Evolutionary conservation across 2,797 vertebrate species (phyloP), one percentile per base, ranked within the genome.

Genomic region (Danio kyathit): DNA sequence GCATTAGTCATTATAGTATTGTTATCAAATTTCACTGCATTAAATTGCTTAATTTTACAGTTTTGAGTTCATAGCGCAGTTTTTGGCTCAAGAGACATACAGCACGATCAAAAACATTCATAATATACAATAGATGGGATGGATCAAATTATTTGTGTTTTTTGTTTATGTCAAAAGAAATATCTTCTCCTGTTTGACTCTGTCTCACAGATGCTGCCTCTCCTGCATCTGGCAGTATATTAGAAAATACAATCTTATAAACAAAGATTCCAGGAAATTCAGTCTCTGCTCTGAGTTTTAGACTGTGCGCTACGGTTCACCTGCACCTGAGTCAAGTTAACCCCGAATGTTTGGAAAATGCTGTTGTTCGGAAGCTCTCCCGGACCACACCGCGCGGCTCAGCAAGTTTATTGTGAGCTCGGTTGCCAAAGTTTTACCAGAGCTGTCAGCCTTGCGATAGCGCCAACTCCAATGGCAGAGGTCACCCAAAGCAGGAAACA

Each of bases 401-500:
- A 84, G 63, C 48, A 78, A 65, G 16, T 51, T 75, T 29, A 76
- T 85, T 71, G 85, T 85, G 84, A 52, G 48, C 69, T 46, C 8
- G 3, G 46, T 71, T 72, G 75, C 44, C 56, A 56, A 40, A 40
- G 74, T 60, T 77, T 64, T 76, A 79, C 74, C 84, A 82, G 44
- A 72, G 69, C 85, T 87, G 87, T 86, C 86, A 90, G 87, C 82
- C 86, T 19, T 88, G 63, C 83, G 82, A 86, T 73, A 77, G 59
- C 54, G 70, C 63, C 90, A 89, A 89, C 88, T 88, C 82, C 82
- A 73, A 63, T 16, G 82, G 56, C 80, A 83, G 86, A 92, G 91
- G 90, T 93, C 90, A 90, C 71, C 74, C 54, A 79, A 81, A 87
- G 83, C 82, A 71, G 84, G 90, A 88, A 93, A 94, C 88, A 93